These are phyloP conservation scores for Paramuricea clavata DNA, from an alignment of 92 coral and sea anemone genomes.

Conservation along the genomic window DNA sequence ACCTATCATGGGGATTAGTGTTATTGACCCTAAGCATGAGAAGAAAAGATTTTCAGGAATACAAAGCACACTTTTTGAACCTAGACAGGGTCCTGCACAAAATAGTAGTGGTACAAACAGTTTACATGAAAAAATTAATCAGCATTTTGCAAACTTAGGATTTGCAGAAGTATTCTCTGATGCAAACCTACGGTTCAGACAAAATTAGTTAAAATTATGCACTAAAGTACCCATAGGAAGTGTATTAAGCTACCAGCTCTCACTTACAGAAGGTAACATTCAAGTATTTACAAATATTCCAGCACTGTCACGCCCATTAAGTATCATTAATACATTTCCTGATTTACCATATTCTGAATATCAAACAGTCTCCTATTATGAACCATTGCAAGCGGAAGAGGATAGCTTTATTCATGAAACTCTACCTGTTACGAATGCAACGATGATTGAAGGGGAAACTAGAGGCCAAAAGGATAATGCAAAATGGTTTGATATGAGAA, in stretches of 20 bases:
- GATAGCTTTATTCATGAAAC: neutral
- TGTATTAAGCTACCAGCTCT: constrained; percentile 67
- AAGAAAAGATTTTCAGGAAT: constrained; percentile 63
- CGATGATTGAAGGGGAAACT: constrained; percentile 63
- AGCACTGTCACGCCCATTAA: constrained; percentile 41
- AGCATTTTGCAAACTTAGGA: constrained; percentile 67
- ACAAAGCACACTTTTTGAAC: constrained; percentile 70
- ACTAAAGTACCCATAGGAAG: constrained; percentile 64
- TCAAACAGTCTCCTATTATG: neutral
- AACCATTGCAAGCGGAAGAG: neutral
- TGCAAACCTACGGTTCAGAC: constrained; percentile 62
- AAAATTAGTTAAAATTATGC: constrained; percentile 57
- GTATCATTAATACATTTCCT: constrained; percentile 57
- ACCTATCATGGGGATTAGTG: constrained; percentile 71
- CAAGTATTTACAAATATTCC: constrained; percentile 59
- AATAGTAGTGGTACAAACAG: constrained; percentile 64
- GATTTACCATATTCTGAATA: constrained; percentile 44
- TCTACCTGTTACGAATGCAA: constrained; percentile 1
- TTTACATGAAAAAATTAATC: constrained; percentile 46
- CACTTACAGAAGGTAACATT: constrained; percentile 69
- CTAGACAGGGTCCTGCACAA: constrained; percentile 60
- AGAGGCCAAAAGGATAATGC: constrained; percentile 62
- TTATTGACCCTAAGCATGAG: constrained; percentile 61
- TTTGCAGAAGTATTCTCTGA: constrained; percentile 36
- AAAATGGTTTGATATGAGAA: neutral